Percentiles rank a stretch among this genome's conserved stretches.
These are phyloP conservation scores for Mesochorus sp. DNA, from an alignment of 2,888 invertebrate genomes.

Conservation along the genomic window DNA sequence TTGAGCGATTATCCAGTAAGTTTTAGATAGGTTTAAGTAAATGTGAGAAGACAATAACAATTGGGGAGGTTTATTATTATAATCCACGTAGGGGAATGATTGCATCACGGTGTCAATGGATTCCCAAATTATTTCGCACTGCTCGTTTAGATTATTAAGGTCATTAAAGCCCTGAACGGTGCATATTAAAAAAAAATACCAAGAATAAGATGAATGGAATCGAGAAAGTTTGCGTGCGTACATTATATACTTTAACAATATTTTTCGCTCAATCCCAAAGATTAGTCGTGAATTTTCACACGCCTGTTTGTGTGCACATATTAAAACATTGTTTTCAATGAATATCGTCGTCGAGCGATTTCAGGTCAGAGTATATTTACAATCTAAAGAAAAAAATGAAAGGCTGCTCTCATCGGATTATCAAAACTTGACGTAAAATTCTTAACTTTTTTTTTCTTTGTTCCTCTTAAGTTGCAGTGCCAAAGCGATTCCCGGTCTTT, in stretches of 20 bases:
- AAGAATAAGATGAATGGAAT: neutral
- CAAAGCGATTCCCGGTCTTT: conserved; percentile 57
- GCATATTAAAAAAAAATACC: neutral
- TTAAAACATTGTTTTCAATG: neutral
- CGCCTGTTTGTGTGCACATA: neutral
- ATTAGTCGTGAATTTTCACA: neutral
- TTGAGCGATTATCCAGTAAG: conserved; percentile 52
- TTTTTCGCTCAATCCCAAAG: conserved; percentile 37
- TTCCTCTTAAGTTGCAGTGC: conserved; percentile 56
- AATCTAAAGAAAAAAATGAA: conserved; percentile 25
- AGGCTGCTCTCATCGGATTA: conserved; percentile 59
- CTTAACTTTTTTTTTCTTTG: conserved; percentile 14
- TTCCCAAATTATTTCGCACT: conserved; percentile 13
- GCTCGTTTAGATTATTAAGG: neutral
- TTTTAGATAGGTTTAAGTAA: conserved; percentile 76
- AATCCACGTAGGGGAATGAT: conserved; percentile 39
- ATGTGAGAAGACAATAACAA: conserved; percentile 82
- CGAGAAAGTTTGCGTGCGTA: neutral
- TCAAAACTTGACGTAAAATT: conserved; percentile 61
- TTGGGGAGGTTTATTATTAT: conserved; percentile 64
- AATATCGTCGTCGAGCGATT: too few relatives aligned
- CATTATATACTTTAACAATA: neutral
- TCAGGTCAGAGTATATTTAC: too few relatives aligned
- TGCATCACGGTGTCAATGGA: conserved; percentile 19
- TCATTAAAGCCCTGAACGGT: neutral